Percentiles rank a stretch among this genome's conserved stretches.
Conservation (phyloP, 2,797 vertebrate genomes). For the Acrocephalus scirpaceus region DNA sequence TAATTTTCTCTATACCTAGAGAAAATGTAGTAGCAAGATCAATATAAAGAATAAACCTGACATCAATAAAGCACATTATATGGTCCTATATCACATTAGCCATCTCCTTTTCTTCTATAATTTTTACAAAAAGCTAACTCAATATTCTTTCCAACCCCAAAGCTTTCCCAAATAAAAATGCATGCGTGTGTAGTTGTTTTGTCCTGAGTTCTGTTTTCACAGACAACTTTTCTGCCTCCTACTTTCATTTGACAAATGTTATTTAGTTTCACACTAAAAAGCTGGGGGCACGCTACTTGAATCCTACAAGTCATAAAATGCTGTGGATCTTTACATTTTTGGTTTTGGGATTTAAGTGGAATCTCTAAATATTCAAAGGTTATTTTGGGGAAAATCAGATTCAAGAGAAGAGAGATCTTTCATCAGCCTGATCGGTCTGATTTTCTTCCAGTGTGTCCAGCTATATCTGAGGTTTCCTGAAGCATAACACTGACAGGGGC, state of each 20-base stretch:
- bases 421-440: background rate
- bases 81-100: background rate
- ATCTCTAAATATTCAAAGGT: background rate
- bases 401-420: background rate
- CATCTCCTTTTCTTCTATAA: background rate
- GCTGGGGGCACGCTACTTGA: background rate
- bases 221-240: background rate
- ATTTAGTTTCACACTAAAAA: background rate
- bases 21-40: background rate
- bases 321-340: background rate
- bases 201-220: background rate
- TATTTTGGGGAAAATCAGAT: background rate
- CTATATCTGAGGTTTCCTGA: background rate
- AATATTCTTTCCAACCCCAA: background rate
- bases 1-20: background rate
- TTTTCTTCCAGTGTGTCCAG: background rate
- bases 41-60: background rate
- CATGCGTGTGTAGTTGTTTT: rapidly evolving
- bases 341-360: background rate
- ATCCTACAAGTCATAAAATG: background rate
- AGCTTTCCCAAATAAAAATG: background rate
- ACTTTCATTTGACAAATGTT: background rate
- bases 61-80: background rate
- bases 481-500: background rate
- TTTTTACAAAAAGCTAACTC: background rate